phyloP scores from a whole-genome alignment of 1,140 invertebrate genomes.

The Neotoxoptera formosana region DNA sequence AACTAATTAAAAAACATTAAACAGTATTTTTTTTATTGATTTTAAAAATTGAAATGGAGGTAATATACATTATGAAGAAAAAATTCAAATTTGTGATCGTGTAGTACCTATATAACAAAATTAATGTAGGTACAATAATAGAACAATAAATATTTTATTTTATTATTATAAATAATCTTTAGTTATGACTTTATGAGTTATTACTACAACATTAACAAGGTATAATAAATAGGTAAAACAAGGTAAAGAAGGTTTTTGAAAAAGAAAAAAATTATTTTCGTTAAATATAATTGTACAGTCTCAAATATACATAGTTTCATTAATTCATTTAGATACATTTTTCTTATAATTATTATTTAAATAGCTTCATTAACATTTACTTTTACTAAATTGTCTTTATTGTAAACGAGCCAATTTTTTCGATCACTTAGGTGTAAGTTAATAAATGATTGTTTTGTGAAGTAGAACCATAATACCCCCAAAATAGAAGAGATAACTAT shows the following conservation, averaged over 20 bases:
- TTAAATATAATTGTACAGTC: background rate
- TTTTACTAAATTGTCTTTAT: background rate
- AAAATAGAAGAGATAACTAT: background rate
- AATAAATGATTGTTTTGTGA: background rate
- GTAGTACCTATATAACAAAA: too few species aligned
- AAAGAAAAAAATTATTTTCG: background rate
- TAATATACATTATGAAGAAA: too few species aligned
- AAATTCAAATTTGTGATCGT: too few species aligned
- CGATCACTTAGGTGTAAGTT: background rate
- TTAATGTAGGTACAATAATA: too few species aligned
- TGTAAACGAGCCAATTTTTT: slow-evolving; percentile 10
- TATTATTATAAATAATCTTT: background rate
- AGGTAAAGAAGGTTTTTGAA: background rate
- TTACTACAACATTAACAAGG: background rate
- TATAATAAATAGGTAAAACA: background rate
- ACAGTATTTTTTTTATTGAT: too few species aligned
- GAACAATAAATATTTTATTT: background rate
- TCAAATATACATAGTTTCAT: background rate
- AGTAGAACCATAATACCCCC: background rate
- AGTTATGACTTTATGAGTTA: background rate
- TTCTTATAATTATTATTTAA: background rate
- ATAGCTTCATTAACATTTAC: background rate
- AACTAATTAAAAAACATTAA: too few species aligned
- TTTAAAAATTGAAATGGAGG: too few species aligned
- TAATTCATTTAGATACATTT: slow-evolving; percentile 3